Conservation (phyloP, 2,888 invertebrate species). For the Aphrophora alni region DNA sequence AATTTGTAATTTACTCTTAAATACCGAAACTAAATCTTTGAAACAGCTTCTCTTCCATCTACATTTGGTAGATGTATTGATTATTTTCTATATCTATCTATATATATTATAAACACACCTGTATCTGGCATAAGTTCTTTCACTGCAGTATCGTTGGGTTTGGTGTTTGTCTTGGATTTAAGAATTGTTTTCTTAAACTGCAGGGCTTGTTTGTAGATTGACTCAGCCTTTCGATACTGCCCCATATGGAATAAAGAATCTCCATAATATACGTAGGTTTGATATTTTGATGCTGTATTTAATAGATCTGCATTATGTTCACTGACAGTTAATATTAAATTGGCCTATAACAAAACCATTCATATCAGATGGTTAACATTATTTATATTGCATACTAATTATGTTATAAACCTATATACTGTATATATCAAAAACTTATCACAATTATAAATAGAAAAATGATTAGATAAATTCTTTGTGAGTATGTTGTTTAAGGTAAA, state of each 20-base stretch:
- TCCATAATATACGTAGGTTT: conserved; percentile 71
- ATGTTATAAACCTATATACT: too few species aligned
- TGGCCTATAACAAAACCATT: conserved; percentile 62
- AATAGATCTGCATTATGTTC: conserved; percentile 70
- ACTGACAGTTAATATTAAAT: conserved; percentile 67
- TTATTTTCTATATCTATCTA: too few species aligned
- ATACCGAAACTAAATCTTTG: too few species aligned
- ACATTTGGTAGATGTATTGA: too few species aligned
- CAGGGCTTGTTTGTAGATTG: conserved; percentile 68
- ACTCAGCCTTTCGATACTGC: conserved; percentile 73
- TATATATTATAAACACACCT: conserved; percentile 52
- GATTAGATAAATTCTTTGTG: too few species aligned
- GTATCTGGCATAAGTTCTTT: conserved; percentile 65
- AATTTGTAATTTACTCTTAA: too few species aligned
- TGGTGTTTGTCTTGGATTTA: conserved; percentile 60
- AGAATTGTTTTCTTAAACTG: conserved; percentile 69
- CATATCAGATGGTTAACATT: too few species aligned
- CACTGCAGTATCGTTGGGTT: conserved; percentile 55
- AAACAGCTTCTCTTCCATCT: too few species aligned
- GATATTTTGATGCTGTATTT: conserved; percentile 68
- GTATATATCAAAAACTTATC: too few species aligned
- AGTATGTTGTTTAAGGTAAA: too few species aligned
- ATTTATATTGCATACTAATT: too few species aligned
- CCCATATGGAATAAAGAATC: conserved; percentile 71
- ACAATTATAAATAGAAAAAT: too few species aligned